Conservation (phyloP, 1,140 invertebrate genomes). For the Cyclargus thomasi region DNA sequence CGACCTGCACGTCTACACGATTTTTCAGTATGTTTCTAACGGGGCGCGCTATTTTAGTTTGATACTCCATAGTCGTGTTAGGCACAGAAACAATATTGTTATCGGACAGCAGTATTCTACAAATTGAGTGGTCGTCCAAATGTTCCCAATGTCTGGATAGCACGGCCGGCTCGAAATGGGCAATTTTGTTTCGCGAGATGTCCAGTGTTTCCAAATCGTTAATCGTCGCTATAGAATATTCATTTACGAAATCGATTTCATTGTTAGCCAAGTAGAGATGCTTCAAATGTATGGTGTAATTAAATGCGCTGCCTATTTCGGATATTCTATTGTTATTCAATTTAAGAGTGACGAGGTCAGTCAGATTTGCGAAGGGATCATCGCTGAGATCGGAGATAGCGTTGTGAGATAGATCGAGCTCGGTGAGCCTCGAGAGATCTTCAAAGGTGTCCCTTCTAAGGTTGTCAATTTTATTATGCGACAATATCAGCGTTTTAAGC, state of each 20-base stretch:
- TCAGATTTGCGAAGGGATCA: conserved; percentile 53
- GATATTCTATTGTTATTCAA: conserved; percentile 56
- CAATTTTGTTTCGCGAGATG: conserved; percentile 49
- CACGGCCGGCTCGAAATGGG: conserved; percentile 40
- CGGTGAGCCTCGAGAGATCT: conserved; percentile 42
- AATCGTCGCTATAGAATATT: conserved; percentile 49
- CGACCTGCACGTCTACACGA: conserved; percentile 41
- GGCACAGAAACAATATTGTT: conserved; percentile 47
- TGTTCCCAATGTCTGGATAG: conserved; percentile 55
- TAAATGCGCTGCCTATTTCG: conserved; percentile 55
- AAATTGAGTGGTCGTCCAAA: conserved; percentile 43
- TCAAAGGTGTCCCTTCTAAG: conserved; percentile 44
- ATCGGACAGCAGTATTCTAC: conserved; percentile 52
- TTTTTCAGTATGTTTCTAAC: conserved; percentile 29
- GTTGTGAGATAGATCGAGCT: conserved; percentile 59
- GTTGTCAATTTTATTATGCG: conserved; percentile 43
- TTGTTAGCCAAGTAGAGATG: conserved; percentile 53
- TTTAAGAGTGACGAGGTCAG: conserved; percentile 41
- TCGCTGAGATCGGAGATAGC: conserved; percentile 43
- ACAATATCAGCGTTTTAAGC: conserved; percentile 41
- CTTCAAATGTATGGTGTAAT: conserved; percentile 45
- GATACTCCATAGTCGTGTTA: conserved; percentile 32
- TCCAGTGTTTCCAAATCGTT: conserved; percentile 59
- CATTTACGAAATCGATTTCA: conserved; percentile 48
- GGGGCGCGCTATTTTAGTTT: conserved; percentile 26